Percentiles rank a stretch among this genome's conserved stretches.
Conservation (phyloP, 2,888 invertebrate genomes). For the Erannis defoliaria region DNA sequence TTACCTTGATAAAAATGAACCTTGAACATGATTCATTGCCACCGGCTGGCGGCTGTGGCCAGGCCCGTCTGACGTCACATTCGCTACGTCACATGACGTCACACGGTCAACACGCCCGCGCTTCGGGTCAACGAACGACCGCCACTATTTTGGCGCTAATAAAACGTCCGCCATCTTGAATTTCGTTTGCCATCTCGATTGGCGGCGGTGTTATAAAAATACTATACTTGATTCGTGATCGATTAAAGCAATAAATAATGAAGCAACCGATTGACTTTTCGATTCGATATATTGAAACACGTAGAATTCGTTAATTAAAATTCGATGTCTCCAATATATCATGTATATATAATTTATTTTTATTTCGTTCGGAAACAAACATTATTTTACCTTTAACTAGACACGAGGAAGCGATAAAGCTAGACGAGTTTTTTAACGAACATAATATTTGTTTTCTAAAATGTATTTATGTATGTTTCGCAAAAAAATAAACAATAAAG, state of each 20-base stretch:
- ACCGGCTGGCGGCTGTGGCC: constrained; percentile 48
- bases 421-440: constrained; percentile 7
- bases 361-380: constrained; percentile 20
- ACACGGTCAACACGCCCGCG: constrained; percentile 61
- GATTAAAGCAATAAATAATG: constrained; percentile 52
- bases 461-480: constrained; percentile 27
- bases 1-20: constrained; percentile 64
- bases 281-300: constrained; percentile 39
- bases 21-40: constrained; percentile 64
- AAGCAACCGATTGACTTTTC: constrained; percentile 47
- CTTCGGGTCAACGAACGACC: constrained; percentile 79
- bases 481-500: constrained; percentile 54
- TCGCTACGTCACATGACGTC: constrained; percentile 72
- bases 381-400: constrained; percentile 5
- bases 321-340: constrained; percentile 35
- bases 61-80: constrained; percentile 68
- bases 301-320: constrained; percentile 39
- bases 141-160: constrained; percentile 80
- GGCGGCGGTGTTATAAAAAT: constrained; percentile 43
- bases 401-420: constrained; percentile 9
- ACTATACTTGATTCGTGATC: constrained; percentile 45
- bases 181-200: constrained; percentile 49
- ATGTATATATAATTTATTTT: constrained; percentile 29
- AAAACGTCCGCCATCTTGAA: constrained; percentile 70
- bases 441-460: constrained; percentile 10